Base-by-base conservation (phyloP, 2,113 vertebrate genomes). In the Strigops habroptila region DNA sequence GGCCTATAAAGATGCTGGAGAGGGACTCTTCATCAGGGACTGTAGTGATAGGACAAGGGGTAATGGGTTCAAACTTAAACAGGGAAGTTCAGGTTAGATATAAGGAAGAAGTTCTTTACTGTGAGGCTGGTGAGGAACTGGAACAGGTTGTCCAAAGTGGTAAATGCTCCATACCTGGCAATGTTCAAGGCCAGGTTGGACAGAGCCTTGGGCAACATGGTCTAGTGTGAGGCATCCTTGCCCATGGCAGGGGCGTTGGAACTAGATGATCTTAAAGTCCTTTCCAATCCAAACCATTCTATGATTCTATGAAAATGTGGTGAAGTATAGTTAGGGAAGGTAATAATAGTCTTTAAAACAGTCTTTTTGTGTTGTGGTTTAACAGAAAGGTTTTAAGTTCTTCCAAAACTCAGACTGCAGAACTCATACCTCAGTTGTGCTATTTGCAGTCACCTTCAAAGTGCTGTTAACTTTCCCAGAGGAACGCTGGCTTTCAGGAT, bases 401-500 rank as follows among this genome's bases (percentile, higher is more conserved):
- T 57, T 86, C 24, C 1, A 3, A 21, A 87, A 33, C 17, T 18
- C 18, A 1, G 30, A 9, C 3, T 46, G 48, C 19, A 74, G 48
- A 77, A 44, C 22, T 77, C 3, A 0, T 25, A 21, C 7, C 22
- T 82, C 13, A 73, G 12, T 90, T 82, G 12, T 0, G 0, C 35
- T 76, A n/a, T 7, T 76, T 69, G 27, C n/a, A n/a, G 22, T 65
- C 22, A 27, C 25, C 16, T 93, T 67, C 18, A 21, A n/a, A 83
- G 43, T 82, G 31, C 2, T 33, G 19, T 18, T 76, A n/a, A 10
- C 7, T 41, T 10, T 64, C 3, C 48, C 27, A 6, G 10, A 63
- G 76, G 15, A 43, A 8, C 30, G 11, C 6, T 25, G 7, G 5
- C n/a, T 83, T 70, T 41, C 41, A 28, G 1, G 31, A 3, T 39